These are phyloP conservation scores for Micromys minutus DNA, from an alignment of 2,113 vertebrate species.

Conservation along the genomic window DNA sequence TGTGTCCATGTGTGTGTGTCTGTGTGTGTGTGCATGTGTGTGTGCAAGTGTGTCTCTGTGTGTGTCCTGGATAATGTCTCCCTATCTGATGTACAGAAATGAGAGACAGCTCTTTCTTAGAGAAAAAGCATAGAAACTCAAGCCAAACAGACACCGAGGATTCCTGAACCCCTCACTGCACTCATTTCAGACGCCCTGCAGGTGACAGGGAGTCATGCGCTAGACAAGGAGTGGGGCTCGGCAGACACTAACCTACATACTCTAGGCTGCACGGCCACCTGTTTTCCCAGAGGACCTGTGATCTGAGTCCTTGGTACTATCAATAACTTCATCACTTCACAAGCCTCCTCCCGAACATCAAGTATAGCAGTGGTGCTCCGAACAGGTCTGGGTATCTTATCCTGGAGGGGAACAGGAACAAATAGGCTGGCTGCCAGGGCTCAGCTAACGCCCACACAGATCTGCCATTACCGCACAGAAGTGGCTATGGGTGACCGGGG, in stretches of 20 bases:
- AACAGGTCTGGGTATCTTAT: background rate
- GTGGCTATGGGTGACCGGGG: background rate
- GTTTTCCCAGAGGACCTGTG: background rate
- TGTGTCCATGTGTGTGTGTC: too few relatives aligned
- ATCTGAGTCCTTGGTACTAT: background rate
- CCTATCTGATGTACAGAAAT: background rate
- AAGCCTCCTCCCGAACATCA: background rate
- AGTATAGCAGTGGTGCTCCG: background rate
- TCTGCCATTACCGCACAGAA: background rate
- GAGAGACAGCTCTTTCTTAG: background rate
- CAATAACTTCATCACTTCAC: background rate
- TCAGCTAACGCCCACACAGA: background rate
- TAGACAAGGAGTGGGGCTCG: background rate
- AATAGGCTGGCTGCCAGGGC: background rate
- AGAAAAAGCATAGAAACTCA: constrained; percentile 17
- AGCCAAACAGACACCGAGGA: background rate
- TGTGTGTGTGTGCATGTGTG: too few relatives aligned
- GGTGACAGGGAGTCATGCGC: background rate
- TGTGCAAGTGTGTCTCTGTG: background rate
- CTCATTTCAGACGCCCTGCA: background rate
- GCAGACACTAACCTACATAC: background rate
- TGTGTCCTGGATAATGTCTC: background rate
- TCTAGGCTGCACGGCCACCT: background rate
- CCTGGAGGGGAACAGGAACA: background rate
- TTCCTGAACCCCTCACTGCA: background rate